phyloP scores from a whole-genome alignment of 1,140 invertebrate species.

The Charaxes varanes region DNA sequence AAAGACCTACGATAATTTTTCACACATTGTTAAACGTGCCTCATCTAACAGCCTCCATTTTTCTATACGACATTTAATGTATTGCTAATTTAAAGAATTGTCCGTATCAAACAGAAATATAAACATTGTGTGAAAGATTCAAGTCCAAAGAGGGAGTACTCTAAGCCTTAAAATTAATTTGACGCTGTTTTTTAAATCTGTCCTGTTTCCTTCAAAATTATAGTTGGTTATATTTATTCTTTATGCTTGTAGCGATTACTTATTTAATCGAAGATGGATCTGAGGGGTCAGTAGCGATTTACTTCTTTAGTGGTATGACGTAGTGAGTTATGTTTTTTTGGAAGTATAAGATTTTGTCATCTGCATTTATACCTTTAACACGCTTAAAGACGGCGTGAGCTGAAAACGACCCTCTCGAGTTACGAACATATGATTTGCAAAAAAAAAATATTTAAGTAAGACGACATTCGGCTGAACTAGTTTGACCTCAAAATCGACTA shows the following conservation, averaged over 20 bases:
- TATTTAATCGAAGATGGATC: conserved; percentile 56
- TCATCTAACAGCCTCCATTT: background rate
- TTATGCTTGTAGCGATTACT: conserved; percentile 58
- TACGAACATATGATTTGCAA: conserved; percentile 52
- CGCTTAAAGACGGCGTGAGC: conserved; percentile 48
- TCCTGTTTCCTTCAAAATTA: conserved; percentile 55
- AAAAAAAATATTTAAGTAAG: conserved; percentile 41
- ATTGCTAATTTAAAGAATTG: background rate
- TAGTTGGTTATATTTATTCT: conserved; percentile 35
- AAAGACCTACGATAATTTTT: conserved; percentile 32
- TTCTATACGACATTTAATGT: background rate
- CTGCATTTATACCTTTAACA: conserved; percentile 46
- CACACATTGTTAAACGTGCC: conserved; percentile 24
- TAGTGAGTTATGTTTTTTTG: conserved; percentile 55
- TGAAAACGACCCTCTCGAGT: conserved; percentile 54
- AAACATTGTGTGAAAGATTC: conserved; percentile 46
- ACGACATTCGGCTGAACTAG: conserved; percentile 56
- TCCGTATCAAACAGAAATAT: conserved; percentile 1
- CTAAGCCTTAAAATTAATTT: conserved; percentile 36
- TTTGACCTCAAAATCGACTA: conserved; percentile 71
- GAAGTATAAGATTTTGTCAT: conserved; percentile 51
- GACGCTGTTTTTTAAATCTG: conserved; percentile 22
- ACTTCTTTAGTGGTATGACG: conserved; percentile 53
- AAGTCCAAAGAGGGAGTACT: conserved; percentile 49
- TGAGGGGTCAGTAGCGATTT: conserved; percentile 44